Conservation (phyloP, 2,113 vertebrate genomes). For the Tinamus guttatus region DNA sequence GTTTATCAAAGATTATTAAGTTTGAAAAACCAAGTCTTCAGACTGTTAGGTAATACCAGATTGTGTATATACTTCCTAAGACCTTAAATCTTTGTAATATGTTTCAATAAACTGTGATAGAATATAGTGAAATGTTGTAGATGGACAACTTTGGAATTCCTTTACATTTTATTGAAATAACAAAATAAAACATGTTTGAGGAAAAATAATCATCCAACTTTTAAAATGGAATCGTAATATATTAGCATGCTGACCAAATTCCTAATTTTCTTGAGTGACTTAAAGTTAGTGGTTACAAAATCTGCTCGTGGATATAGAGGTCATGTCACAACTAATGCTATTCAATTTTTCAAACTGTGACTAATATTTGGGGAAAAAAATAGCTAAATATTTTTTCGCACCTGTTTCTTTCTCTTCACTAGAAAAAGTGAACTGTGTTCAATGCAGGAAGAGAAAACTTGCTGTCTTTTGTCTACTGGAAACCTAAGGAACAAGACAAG, state of each 20-base stretch:
- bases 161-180: background rate
- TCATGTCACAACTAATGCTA: background rate
- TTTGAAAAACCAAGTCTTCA: constrained; percentile 5
- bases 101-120: background rate
- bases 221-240: background rate
- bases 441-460: background rate
- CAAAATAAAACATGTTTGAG: background rate
- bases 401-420: background rate
- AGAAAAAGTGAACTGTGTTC: background rate
- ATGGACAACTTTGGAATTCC: background rate
- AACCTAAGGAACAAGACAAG: background rate
- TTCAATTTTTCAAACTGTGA: background rate
- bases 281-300: background rate
- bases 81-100: background rate
- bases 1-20: background rate
- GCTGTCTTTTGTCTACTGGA: background rate
- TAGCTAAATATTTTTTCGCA: background rate
- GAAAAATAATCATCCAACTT: background rate
- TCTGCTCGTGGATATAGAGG: background rate
- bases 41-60: background rate
- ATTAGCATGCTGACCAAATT: background rate
- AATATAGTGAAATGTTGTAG: background rate
- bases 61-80: background rate
- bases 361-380: background rate
- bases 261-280: background rate